Base-by-base conservation (phyloP, 2,888 invertebrate species). In the Coleophora flavipennella region DNA sequence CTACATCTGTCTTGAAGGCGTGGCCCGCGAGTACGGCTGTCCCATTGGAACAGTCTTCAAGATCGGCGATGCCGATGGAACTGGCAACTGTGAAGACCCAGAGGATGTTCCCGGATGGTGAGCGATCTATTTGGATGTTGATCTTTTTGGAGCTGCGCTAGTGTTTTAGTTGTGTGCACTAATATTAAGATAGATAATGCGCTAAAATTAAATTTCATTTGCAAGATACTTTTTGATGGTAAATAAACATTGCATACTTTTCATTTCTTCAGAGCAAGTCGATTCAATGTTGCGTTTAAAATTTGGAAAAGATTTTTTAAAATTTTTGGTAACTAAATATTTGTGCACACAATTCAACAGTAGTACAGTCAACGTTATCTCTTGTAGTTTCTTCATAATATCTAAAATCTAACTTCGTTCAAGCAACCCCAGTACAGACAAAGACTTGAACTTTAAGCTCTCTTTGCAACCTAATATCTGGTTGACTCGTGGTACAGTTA, bases 81-180 rank as follows among this genome's bases (percentile, higher is more conserved):
- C 92, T 57, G 95, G 96, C 54, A 94, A 94, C 87, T 97, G 96
- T 80, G 94, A 95, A 81, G 96, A 96, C 70, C 96, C 96, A 53
- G 95, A 95, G 86, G 95, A 95, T 75, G 96, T 96, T 87, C 94
- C 93, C 78, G 96, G 96, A 89, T 96, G 96, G 95, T 95, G 80
- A 92, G 94, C 20, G 6, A 20, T 20, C 20, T 20, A 4, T 20
- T 88, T 44, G 3, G 6, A 20, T 20, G 3, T 20, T 4, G 20
- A 20, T 20, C 20, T 20, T 20, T 20, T 3, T 20, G 3, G 48
- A 14, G 35, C 28, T 40, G 42, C 29, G 39, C 25, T 20, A 14
- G 28, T 31, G 14, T 33, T 20, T 10, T 13, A 10, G 38, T 43
- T 35, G 29, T 39, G 20, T 20, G 20, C 20, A 20, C 20, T 20